Percentiles rank a stretch among this genome's conserved stretches.
phyloP scores from a whole-genome alignment of 2,888 invertebrate species.

The Mycalesis mineus region DNA sequence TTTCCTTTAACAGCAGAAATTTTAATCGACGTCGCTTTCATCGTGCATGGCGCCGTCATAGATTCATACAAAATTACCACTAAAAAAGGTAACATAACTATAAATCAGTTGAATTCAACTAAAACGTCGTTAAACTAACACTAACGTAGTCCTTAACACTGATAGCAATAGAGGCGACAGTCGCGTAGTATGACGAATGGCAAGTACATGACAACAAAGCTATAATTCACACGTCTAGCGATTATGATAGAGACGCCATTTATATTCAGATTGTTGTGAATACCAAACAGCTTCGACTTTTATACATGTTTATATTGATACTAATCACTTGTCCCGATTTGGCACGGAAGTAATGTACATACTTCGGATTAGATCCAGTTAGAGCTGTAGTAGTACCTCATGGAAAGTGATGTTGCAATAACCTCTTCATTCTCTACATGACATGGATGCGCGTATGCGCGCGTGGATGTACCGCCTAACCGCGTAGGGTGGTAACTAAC shows the following conservation, averaged over 20 bases:
- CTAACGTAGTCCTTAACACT: background rate
- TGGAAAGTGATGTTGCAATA: too few species aligned
- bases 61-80: background rate
- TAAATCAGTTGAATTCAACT: background rate
- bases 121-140: background rate
- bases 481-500: too few species aligned
- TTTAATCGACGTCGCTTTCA: background rate
- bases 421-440: too few species aligned
- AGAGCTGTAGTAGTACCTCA: too few species aligned
- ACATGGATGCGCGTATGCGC: too few species aligned
- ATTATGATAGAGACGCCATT: constrained; percentile 28
- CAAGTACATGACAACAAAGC: constrained; percentile 14
- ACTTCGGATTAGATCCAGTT: too few species aligned
- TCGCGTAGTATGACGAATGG: background rate
- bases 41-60: background rate
- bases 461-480: too few species aligned
- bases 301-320: constrained; percentile 9
- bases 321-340: too few species aligned
- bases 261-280: constrained; percentile 32
- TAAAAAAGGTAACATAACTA: background rate
- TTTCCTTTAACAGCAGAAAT: background rate
- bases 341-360: too few species aligned
- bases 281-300: constrained; percentile 22
- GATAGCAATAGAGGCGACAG: background rate
- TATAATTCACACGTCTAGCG: constrained; percentile 22